Percentiles rank a stretch among this genome's conserved stretches.
phyloP scores from a whole-genome alignment of 2,888 invertebrate genomes.

The Isoperla grammatica region DNA sequence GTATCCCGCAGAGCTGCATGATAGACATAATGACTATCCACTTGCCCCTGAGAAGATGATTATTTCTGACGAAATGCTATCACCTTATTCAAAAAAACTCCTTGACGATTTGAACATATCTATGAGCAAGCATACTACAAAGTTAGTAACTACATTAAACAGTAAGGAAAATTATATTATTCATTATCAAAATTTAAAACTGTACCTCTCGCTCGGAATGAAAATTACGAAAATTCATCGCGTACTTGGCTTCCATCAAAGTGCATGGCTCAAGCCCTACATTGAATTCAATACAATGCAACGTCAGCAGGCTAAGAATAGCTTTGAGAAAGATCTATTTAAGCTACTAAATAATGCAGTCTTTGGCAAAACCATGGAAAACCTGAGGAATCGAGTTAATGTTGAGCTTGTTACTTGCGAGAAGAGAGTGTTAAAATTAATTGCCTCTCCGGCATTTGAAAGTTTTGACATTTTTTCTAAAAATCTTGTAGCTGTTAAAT shows the following conservation, averaged over 20 bases:
- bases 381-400: slow-evolving; percentile 40
- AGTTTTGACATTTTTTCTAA: slow-evolving; percentile 37
- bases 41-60: slow-evolving; percentile 29
- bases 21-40: slow-evolving; percentile 38
- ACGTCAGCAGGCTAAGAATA: slow-evolving; percentile 36
- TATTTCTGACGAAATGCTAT: slow-evolving; percentile 8
- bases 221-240: slow-evolving; percentile 36
- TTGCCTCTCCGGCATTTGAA: slow-evolving; percentile 39
- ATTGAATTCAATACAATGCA: too few relatives aligned
- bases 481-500: slow-evolving; percentile 39
- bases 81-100: slow-evolving; percentile 4
- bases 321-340: slow-evolving; percentile 40
- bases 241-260: slow-evolving; percentile 38
- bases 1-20: slow-evolving; percentile 41
- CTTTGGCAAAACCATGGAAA: slow-evolving; percentile 44
- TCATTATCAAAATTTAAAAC: slow-evolving; percentile 39
- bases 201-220: slow-evolving; percentile 34
- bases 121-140: not conserved
- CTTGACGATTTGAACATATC: not conserved
- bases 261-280: slow-evolving; percentile 38
- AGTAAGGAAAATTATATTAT: slow-evolving; percentile 36
- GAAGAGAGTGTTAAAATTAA: too few relatives aligned
- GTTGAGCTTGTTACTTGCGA: slow-evolving; percentile 35
- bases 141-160: slow-evolving; percentile 19
- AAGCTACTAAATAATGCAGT: slow-evolving; percentile 41